A percentile compares a stretch with the other conserved stretches of the same genome.
Evolutionary conservation across 2,888 invertebrate genomes (phyloP).

Genomic region (Carabus problematicus): DNA sequence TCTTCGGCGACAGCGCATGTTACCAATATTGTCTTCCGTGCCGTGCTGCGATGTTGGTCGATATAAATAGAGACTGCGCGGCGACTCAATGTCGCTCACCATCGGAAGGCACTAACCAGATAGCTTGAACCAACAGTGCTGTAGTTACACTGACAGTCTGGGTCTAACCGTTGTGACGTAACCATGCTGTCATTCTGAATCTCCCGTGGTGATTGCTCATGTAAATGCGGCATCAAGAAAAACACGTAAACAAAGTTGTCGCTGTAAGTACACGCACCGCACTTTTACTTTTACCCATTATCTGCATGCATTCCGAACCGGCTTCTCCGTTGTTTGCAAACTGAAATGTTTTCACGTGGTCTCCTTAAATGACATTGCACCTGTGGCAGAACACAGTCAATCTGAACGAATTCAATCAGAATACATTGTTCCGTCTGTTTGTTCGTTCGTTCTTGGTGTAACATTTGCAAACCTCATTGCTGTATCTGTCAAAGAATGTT

Average conservation of each 20-base stretch:
- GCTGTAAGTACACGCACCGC: slow-evolving; percentile 20
- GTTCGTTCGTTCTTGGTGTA: no score
- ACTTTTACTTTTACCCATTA: slow-evolving; percentile 2
- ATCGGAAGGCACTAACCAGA: slow-evolving; percentile 51
- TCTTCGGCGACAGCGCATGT: background rate
- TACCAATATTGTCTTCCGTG: slow-evolving; percentile 27
- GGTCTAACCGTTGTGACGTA: slow-evolving; percentile 49
- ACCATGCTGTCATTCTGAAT: slow-evolving; percentile 45
- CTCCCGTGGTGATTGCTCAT: slow-evolving; percentile 27
- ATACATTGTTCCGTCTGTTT: no score
- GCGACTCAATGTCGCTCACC: slow-evolving; percentile 48
- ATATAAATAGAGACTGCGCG: slow-evolving; percentile 53
- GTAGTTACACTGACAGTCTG: slow-evolving; percentile 46
- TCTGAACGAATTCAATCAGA: background rate
- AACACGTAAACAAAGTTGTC: slow-evolving; percentile 20
- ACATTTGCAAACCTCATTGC: no score
- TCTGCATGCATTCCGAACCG: background rate
- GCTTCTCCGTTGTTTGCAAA: no score
- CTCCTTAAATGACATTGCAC: slow-evolving; percentile 24
- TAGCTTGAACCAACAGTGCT: slow-evolving; percentile 45
- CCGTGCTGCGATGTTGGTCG: slow-evolving; percentile 47
- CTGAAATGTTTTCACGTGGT: slow-evolving; percentile 21
- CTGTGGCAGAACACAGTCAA: slow-evolving; percentile 21
- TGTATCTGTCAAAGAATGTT: no score
- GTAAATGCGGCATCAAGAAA: slow-evolving; percentile 5